Evolutionary conservation across 92 coral and sea anemone genomes (phyloP).

Genomic region (Hydrozoanthus gracilis): DNA sequence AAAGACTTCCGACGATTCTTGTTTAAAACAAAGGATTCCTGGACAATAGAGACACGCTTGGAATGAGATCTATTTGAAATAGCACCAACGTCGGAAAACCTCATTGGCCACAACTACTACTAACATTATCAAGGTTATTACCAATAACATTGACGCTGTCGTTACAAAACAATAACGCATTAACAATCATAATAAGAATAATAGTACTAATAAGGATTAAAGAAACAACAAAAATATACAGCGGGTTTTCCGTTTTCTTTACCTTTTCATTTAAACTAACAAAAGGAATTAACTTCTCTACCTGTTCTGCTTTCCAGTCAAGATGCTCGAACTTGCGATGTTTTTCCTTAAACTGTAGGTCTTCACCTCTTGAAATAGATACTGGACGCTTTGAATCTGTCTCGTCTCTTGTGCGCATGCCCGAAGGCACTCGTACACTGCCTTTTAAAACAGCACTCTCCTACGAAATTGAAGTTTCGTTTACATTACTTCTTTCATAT

Average conservation of each 20-base stretch:
- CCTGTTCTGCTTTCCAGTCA: slow-evolving; percentile 51
- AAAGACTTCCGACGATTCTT: slow-evolving; percentile 77
- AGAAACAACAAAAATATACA: no score
- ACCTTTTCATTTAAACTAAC: not conserved
- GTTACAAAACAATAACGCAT: no score
- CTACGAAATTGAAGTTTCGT: not conserved
- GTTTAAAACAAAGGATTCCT: slow-evolving; percentile 81
- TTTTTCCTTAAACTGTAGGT: slow-evolving; percentile 32
- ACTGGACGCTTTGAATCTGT: slow-evolving; percentile 32
- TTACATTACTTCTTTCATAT: not conserved
- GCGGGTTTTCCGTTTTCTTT: no score
- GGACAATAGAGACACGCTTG: not conserved
- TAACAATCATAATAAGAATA: no score
- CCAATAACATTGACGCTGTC: no score
- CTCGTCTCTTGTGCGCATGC: slow-evolving; percentile 17
- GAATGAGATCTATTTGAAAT: not conserved
- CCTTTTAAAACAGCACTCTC: slow-evolving; percentile 45
- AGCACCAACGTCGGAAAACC: not conserved
- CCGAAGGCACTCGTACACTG: slow-evolving; percentile 30
- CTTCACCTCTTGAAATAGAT: slow-evolving; percentile 22
- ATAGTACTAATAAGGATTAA: no score
- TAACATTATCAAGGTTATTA: no score
- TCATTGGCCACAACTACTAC: no score
- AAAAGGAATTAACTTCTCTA: not conserved
- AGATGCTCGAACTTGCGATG: slow-evolving; percentile 42